These are phyloP conservation scores for Dicyrtomina minuta DNA, from an alignment of 2,888 invertebrate genomes.

Conservation along the genomic window DNA sequence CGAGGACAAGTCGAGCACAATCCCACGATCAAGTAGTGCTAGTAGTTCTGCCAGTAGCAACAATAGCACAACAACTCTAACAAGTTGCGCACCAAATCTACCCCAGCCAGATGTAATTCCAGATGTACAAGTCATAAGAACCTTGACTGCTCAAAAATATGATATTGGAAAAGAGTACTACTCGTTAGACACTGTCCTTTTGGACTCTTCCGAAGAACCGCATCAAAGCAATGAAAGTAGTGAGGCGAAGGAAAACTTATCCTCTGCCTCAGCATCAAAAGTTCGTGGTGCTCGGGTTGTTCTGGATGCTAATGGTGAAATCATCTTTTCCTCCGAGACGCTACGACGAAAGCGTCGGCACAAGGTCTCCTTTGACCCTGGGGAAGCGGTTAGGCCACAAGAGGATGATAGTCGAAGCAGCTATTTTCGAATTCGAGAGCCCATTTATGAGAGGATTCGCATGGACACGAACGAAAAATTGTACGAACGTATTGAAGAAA, in stretches of 20 bases:
- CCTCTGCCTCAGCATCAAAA: constrained; percentile 38
- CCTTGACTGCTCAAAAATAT: constrained; percentile 43
- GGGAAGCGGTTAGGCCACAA: constrained; percentile 48
- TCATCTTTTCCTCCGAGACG: constrained; percentile 52
- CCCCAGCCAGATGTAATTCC: constrained; percentile 53
- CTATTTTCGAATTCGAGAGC: constrained; percentile 49
- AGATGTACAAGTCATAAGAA: constrained; percentile 50
- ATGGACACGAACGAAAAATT: constrained; percentile 45
- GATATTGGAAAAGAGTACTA: constrained; percentile 49
- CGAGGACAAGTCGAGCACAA: constrained; percentile 33
- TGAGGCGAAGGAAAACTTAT: constrained; percentile 33
- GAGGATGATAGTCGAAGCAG: constrained; percentile 46
- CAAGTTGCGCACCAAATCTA: constrained; percentile 37
- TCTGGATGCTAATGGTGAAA: constrained; percentile 53
- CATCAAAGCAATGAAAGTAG: constrained; percentile 34
- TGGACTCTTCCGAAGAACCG: constrained; percentile 52
- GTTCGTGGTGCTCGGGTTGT: constrained; percentile 52
- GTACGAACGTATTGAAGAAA: constrained; percentile 53
- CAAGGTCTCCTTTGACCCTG: constrained; percentile 53
- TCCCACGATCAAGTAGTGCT: constrained; percentile 42
- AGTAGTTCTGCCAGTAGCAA: constrained; percentile 43
- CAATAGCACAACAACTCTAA: constrained; percentile 48
- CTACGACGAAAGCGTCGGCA: constrained; percentile 48
- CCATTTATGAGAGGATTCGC: constrained; percentile 50
- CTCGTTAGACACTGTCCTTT: constrained; percentile 53